Conservation (phyloP, 2,113 vertebrate genomes). For the Rhea americana region DNA sequence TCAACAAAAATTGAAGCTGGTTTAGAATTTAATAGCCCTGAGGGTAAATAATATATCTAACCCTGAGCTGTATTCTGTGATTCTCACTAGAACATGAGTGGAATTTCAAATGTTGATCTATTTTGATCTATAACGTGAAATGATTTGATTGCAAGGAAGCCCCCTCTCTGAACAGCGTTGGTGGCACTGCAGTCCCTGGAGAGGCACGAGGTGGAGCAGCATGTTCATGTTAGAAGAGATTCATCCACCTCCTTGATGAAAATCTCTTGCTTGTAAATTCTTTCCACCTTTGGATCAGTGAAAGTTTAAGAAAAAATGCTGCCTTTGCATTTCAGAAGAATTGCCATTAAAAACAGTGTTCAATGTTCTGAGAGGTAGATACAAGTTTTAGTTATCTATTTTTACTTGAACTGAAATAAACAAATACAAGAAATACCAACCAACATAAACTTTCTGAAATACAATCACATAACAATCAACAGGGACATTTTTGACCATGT, state of each 20-base stretch:
- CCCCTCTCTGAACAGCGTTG: rapidly evolving
- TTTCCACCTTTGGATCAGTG: background rate
- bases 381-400: background rate
- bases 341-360: background rate
- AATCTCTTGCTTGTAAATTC: background rate
- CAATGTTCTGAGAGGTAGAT: background rate
- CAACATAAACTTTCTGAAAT: background rate
- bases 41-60: background rate
- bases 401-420: background rate
- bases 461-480: background rate
- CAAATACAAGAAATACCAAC: background rate
- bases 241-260: background rate
- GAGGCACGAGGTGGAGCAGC: background rate
- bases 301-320: background rate
- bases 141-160: background rate
- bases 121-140: background rate
- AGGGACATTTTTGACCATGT: background rate
- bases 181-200: background rate
- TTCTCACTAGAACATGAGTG: background rate
- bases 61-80: background rate
- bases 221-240: background rate
- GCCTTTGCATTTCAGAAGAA: background rate
- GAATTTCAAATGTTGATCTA: background rate
- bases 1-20: background rate
- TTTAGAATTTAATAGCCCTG: background rate